Evolutionary conservation across 2,797 vertebrate genomes (phyloP).

Genomic region (Bovichtus diacanthus): DNA sequence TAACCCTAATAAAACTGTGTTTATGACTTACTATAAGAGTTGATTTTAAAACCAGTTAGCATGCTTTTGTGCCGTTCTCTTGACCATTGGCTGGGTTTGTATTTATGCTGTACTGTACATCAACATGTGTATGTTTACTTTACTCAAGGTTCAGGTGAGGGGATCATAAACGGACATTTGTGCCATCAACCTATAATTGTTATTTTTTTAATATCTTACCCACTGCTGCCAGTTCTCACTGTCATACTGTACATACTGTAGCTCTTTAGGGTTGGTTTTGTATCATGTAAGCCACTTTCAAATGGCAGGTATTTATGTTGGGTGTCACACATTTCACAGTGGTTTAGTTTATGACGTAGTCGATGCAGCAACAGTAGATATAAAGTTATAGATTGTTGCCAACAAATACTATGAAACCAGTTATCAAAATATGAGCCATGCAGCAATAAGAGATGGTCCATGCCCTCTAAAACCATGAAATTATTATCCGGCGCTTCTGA

Average conservation of each 20-base stretch:
- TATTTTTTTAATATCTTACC: conserved; percentile 32
- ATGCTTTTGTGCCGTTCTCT: conserved; percentile 77
- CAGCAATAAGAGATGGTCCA: conserved; percentile 66
- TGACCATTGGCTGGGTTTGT: conserved; percentile 73
- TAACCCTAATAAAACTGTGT: conserved; percentile 71
- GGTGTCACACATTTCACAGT: conserved; percentile 59
- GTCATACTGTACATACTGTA: conserved; percentile 78
- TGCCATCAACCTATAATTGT: conserved; percentile 53
- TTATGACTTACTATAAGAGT: conserved; percentile 60
- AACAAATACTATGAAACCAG: conserved; percentile 33
- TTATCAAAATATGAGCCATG: conserved; percentile 51
- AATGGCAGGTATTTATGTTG: conserved; percentile 52
- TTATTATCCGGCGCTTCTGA: conserved; percentile 13
- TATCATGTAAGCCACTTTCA: conserved; percentile 55
- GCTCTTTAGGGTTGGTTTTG: conserved; percentile 55
- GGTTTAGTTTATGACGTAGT: conserved; percentile 60
- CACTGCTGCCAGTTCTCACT: conserved; percentile 49
- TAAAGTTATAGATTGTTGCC: conserved; percentile 35
- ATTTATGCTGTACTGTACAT: conserved; percentile 75
- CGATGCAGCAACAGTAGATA: conserved; percentile 45
- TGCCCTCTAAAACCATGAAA: conserved; percentile 29
- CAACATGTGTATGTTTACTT: conserved; percentile 68
- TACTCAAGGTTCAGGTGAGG: conserved; percentile 30
- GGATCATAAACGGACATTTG: conserved; percentile 48
- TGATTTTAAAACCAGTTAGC: conserved; percentile 78